A percentile compares a stretch with the other conserved stretches of the same genome.
phyloP scores from a whole-genome alignment of 2,113 vertebrate species.

The Orthochromis malagaraziensis region DNA sequence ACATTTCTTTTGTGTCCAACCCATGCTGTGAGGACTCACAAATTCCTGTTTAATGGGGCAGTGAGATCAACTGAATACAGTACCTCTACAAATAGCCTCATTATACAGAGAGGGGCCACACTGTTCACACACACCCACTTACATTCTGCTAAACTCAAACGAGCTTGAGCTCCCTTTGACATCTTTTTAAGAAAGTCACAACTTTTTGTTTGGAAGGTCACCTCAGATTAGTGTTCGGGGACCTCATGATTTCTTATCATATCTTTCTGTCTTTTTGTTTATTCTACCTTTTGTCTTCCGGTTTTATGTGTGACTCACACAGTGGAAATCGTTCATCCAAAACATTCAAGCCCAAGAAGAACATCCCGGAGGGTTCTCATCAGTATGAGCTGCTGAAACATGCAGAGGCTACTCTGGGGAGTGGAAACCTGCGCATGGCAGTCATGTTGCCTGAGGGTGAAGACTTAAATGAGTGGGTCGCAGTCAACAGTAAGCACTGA shows the following conservation, averaged over 20 bases:
- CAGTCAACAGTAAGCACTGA: constrained; percentile 86
- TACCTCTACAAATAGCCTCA: constrained; percentile 33
- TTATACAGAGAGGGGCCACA: constrained; percentile 7
- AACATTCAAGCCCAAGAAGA: constrained; percentile 97
- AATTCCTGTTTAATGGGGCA: constrained; percentile 45
- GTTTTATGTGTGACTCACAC: constrained; percentile 51
- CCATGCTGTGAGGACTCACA: neutral
- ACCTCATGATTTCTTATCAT: neutral
- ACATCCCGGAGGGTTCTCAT: constrained; percentile 92
- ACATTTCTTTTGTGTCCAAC: neutral
- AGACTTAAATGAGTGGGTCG: constrained; percentile 95
- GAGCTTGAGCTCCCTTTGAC: neutral
- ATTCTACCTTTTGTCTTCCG: neutral
- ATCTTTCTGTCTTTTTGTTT: neutral
- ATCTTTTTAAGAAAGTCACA: neutral
- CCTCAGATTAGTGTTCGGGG: neutral
- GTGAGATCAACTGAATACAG: neutral
- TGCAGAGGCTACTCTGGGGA: constrained; percentile 90
- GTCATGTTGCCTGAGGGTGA: constrained; percentile 93
- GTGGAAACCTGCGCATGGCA: constrained; percentile 89
- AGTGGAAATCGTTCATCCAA: constrained; percentile 87
- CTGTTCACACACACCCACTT: neutral
- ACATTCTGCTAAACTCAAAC: neutral
- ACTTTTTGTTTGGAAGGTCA: neutral
- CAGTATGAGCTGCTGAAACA: constrained; percentile 94